phyloP scores from a whole-genome alignment of 1,140 invertebrate species.

The Dinothrombium tinctorium region DNA sequence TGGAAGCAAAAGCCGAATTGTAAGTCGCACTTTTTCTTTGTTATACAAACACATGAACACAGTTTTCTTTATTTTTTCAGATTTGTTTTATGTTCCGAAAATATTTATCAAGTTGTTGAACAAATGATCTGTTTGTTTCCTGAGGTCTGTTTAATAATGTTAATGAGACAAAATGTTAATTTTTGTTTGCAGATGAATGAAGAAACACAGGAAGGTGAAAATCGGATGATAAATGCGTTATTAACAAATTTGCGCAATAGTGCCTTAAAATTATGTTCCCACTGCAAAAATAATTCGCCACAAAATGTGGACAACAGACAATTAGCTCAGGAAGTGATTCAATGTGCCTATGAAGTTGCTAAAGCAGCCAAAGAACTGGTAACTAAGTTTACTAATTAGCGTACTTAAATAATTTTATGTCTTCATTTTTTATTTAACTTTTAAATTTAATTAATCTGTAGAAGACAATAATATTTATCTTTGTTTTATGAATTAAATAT shows the following conservation, averaged over 20 bases:
- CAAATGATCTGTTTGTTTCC: slow-evolving; percentile 50
- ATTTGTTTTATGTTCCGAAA: slow-evolving; percentile 49
- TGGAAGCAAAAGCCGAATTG: slow-evolving; percentile 31
- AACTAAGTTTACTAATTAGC: too few species aligned
- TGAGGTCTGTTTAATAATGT: slow-evolving; percentile 26
- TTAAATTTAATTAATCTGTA: too few species aligned
- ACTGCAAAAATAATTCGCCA: not conserved
- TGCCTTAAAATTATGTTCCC: not conserved
- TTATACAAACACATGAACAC: not conserved
- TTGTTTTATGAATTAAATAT: too few species aligned
- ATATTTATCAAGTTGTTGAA: slow-evolving; percentile 43
- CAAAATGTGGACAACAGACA: not conserved
- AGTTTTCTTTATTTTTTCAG: slow-evolving; percentile 16
- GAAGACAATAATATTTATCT: too few species aligned
- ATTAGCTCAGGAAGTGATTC: not conserved
- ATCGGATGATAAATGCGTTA: too few species aligned
- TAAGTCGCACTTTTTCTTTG: slow-evolving; percentile 10
- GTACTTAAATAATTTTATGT: too few species aligned
- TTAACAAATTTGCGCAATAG: too few species aligned
- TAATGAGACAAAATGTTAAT: not conserved
- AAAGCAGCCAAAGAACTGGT: not conserved
- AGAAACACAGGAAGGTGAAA: not conserved
- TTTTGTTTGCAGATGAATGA: not conserved
- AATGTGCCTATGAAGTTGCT: slow-evolving; percentile 4
- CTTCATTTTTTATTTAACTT: too few species aligned